Base-by-base conservation (phyloP, 1,140 invertebrate genomes). In the Muscidifurax raptorellus region DNA sequence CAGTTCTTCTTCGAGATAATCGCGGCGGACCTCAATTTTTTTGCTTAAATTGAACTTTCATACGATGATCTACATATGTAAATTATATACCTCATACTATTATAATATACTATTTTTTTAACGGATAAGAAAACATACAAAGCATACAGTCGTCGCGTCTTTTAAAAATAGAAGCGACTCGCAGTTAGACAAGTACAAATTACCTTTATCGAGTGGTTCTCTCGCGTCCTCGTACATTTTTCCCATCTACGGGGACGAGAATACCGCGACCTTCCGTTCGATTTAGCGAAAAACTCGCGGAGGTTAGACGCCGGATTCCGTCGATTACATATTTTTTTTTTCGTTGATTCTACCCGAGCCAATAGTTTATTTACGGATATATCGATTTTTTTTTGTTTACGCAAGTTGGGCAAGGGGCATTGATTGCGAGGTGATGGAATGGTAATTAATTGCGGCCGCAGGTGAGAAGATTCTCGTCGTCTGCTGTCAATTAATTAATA, bases 111-210 rank as follows among this genome's bases (percentile, higher is more conserved):
- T 36, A 6, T 36, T 36, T 36, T 36, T 36, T n/a, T n/a, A n/a
- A n/a, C n/a, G n/a, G n/a, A n/a, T n/a, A n/a, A n/a, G n/a, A n/a
- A n/a, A n/a, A n/a, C n/a, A n/a, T n/a, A n/a, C n/a, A n/a, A n/a
- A n/a, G n/a, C n/a, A n/a, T n/a, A n/a, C n/a, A n/a, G n/a, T n/a
- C n/a, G n/a, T n/a, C n/a, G n/a, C n/a, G n/a, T 2, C 22, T 22
- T 74, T n/a, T 74, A 71, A 80, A 52, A 69, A 80, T 80, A 80
- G 64, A 80, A n/a, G n/a, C 44, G 30, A n/a, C 32, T 47, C 67
- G 10, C 59, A 28, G 25, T 5, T 1, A 18, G 59, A 82, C 52
- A 82, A 74, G 81, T 76, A 82, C 59, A 44, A 74, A 82, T 82
- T 25, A 28, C 80, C 80, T 81, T 32, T 72, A 81, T 81, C 80